Base-by-base conservation (phyloP, 2,888 invertebrate species). In the Stenotaenia linearis region DNA sequence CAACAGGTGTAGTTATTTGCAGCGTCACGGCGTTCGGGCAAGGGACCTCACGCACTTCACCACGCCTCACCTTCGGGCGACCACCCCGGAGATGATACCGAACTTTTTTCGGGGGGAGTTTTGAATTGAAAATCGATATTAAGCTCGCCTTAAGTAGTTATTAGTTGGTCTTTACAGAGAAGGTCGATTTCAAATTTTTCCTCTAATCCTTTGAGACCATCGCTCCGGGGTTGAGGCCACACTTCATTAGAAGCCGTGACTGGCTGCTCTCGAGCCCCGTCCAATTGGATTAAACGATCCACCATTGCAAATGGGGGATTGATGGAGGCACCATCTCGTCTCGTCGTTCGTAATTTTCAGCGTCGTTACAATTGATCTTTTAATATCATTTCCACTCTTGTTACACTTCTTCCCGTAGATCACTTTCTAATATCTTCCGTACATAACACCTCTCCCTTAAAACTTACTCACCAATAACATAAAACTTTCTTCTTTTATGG, bases 201-300 rank as follows among this genome's bases (percentile, higher is more conserved):
- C 9, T 25, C 61, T 25, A 61, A 61, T 61, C 61, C 61, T 61
- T 61, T 61, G 61, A 61, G 61, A 25, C 23, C 61, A 61, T 61
- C 61, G 61, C 61, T 61, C 61, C 25, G 10, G 25, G 61, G 61
- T 15, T 25, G 61, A 61, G 61, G 61, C 61, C 28, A 61, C 61
- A 61, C 61, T 61, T 61, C 61, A 61, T 61, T 61, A 61, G 15
- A 25, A 61, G 61, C 61, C 23, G 61, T 61, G 61, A 61, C 61
- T 61, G 25, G 61, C 28, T 61, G 23, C 61, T 61, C 61, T 61
- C 28, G 61, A 61, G 61, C 61, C 15, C 10, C 61, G 23, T 61
- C 61, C 61, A 61, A 61, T 61, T 61, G 61, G 61, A 61, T 61
- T 61, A 61, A 61, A 61, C 61, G 61, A 61, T 61, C 61, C 61